Evolutionary conservation across 1,140 invertebrate species (phyloP).

Genomic region (Helicoverpa zea): DNA sequence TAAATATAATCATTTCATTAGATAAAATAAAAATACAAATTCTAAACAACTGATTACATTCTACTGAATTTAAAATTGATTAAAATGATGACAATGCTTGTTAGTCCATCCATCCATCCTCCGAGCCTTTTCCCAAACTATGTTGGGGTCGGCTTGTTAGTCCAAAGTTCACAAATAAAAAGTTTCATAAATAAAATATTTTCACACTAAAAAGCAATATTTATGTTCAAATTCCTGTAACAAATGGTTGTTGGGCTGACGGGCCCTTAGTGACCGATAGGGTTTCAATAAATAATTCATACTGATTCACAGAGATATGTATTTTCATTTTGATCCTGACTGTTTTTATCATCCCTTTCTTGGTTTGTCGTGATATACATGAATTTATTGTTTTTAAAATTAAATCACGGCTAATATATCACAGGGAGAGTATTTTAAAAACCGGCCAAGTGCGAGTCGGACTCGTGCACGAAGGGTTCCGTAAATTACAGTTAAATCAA

Average conservation of each 20-base stretch:
- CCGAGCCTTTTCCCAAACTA: too few relatives aligned
- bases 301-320: slow-evolving; percentile 5
- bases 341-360: not conserved
- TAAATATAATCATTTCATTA: too few relatives aligned
- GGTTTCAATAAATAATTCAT: slow-evolving; percentile 29
- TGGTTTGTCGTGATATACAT: not conserved
- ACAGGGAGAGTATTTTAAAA: too few relatives aligned
- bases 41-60: too few relatives aligned
- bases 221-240: not conserved
- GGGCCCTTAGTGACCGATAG: slow-evolving; percentile 24
- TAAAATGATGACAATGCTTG: too few relatives aligned
- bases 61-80: too few relatives aligned
- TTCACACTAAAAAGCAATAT: not conserved
- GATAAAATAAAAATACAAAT: too few relatives aligned
- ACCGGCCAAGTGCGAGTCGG: too few relatives aligned
- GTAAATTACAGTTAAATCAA: too few relatives aligned
- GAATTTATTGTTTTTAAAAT: not conserved
- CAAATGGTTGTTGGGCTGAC: not conserved
- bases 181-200: not conserved
- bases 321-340: slow-evolving; percentile 5
- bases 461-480: too few relatives aligned
- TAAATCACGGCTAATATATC: not conserved
- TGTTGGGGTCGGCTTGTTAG: too few relatives aligned
- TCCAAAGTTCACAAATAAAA: not conserved
- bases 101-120: too few relatives aligned